A percentile compares a stretch with the other conserved stretches of the same genome.
These are phyloP conservation scores for Leucoraja erinaceus DNA, from an alignment of 2,113 vertebrate genomes.

Conservation along the genomic window DNA sequence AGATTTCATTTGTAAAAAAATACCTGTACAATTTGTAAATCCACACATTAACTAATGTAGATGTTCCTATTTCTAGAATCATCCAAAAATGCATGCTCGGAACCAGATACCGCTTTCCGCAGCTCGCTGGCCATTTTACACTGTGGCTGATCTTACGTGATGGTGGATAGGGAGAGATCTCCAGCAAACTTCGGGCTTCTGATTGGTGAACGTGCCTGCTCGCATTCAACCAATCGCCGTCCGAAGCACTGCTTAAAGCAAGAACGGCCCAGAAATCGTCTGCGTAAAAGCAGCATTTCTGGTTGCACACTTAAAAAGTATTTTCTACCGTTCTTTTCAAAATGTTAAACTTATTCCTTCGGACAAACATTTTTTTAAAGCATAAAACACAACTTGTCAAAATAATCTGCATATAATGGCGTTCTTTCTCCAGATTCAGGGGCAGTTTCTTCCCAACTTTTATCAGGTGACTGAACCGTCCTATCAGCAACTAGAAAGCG, in stretches of 20 bases:
- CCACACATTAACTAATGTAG: background rate
- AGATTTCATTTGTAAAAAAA: background rate
- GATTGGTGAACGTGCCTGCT: constrained; percentile 23
- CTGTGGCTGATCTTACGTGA: constrained; percentile 6
- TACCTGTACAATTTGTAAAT: background rate
- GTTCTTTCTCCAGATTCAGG: background rate
- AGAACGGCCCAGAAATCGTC: background rate
- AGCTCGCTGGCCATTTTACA: background rate
- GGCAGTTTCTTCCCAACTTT: too few relatives aligned
- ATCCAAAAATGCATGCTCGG: background rate
- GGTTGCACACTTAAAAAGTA: constrained; percentile 1
- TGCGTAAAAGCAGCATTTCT: background rate
- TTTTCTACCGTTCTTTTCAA: background rate
- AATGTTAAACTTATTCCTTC: background rate
- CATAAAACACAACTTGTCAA: background rate
- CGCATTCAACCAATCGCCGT: background rate
- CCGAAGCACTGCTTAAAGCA: background rate
- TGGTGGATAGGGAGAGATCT: constrained; percentile 20
- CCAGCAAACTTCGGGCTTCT: background rate
- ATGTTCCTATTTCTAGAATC: background rate
- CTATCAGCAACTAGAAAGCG: too few relatives aligned
- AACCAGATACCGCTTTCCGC: background rate
- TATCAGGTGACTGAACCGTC: too few relatives aligned
- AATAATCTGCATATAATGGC: background rate
- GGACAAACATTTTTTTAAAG: background rate